Conservation (phyloP, 92 coral and sea anemone species). For the Blastomussa wellsi region DNA sequence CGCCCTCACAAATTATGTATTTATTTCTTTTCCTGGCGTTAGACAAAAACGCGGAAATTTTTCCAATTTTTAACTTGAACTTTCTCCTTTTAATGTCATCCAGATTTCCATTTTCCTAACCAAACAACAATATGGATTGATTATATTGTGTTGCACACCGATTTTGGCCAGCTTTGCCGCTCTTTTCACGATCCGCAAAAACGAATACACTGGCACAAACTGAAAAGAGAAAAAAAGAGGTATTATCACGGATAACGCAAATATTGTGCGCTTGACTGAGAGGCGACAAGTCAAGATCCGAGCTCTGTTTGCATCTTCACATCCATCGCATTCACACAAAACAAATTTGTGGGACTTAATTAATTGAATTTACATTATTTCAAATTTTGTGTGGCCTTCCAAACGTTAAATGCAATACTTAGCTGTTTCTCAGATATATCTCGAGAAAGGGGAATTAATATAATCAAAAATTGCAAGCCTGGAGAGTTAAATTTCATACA, state of each 20-base stretch:
- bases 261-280: too few species aligned
- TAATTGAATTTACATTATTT: too few species aligned
- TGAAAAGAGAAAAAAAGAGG: too few species aligned
- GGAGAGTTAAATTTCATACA: background rate
- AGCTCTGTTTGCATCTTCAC: too few species aligned
- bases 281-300: too few species aligned
- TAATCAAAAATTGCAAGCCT: background rate
- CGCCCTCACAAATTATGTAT: background rate
- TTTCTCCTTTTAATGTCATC: background rate
- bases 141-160: background rate
- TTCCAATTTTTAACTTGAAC: background rate
- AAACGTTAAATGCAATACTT: too few species aligned
- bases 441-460: background rate
- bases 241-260: too few species aligned
- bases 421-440: too few species aligned
- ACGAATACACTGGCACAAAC: too few species aligned
- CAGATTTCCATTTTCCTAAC: background rate
- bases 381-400: too few species aligned
- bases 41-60: background rate
- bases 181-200: background rate
- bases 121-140: background rate
- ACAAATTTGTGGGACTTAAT: too few species aligned
- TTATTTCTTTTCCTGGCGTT: background rate
- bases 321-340: too few species aligned
- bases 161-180: background rate